These are phyloP conservation scores for Mesorhabditis belari DNA, from an alignment of 2,888 invertebrate species.

Conservation along the genomic window DNA sequence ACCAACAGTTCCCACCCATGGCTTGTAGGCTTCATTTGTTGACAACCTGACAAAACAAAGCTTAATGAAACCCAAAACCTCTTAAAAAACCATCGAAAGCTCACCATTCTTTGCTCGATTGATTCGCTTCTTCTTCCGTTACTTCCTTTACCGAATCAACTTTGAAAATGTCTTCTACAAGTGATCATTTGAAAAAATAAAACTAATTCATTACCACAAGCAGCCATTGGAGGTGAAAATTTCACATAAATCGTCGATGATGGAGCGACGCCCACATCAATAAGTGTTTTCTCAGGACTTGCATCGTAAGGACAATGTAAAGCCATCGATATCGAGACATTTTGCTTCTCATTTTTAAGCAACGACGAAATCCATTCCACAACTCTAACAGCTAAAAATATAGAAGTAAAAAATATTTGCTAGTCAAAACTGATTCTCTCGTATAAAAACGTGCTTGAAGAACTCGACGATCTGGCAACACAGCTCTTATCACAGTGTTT, in stretches of 20 bases:
- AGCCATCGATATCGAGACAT: neutral
- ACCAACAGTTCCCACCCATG: neutral
- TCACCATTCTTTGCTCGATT: neutral
- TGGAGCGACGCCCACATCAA: neutral
- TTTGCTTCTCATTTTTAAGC: neutral
- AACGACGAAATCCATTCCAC: neutral
- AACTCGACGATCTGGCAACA: conserved; percentile 20
- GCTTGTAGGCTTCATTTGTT: neutral
- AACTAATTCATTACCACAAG: neutral
- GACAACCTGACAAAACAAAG: too few relatives aligned
- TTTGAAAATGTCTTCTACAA: neutral
- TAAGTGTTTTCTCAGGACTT: neutral
- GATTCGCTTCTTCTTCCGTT: neutral
- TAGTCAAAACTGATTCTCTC: conserved; percentile 15
- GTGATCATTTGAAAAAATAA: neutral
- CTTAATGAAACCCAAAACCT: too few relatives aligned
- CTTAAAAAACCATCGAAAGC: neutral
- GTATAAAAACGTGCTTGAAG: conserved; percentile 30
- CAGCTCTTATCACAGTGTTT: conserved; percentile 33
- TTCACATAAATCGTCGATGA: neutral
- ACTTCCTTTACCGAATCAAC: neutral
- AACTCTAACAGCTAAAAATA: neutral
- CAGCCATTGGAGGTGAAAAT: neutral
- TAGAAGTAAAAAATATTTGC: neutral
- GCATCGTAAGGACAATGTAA: neutral